Evolutionary conservation across 2,113 vertebrate genomes (phyloP).

Genomic region (Actenoides hombroni): DNA sequence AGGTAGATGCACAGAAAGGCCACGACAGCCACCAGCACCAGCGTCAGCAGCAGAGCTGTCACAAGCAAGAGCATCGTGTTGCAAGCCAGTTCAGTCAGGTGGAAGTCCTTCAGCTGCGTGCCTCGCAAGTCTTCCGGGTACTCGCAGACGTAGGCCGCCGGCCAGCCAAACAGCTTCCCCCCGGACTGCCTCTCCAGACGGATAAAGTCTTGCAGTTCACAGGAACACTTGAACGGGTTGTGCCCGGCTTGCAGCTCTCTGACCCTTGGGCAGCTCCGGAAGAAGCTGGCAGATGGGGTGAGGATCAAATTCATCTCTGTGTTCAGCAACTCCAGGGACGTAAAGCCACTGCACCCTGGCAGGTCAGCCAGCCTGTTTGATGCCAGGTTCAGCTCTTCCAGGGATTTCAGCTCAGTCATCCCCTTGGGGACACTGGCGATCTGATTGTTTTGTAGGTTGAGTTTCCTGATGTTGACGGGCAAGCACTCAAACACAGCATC

Average conservation of each 20-base stretch:
- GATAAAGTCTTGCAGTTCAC: slow-evolving; percentile 80
- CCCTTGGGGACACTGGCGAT: slow-evolving; percentile 71
- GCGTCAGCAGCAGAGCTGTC: slow-evolving; percentile 69
- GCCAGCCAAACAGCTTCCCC: slow-evolving; percentile 78
- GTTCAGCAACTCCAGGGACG: slow-evolving; percentile 70
- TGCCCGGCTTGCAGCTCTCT: slow-evolving; percentile 70
- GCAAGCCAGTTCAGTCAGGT: slow-evolving; percentile 77
- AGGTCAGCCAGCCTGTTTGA: slow-evolving; percentile 81
- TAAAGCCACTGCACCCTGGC: slow-evolving; percentile 74
- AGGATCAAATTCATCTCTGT: slow-evolving; percentile 77
- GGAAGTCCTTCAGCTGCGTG: slow-evolving; percentile 72
- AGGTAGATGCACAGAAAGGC: slow-evolving; percentile 75
- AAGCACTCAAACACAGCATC: slow-evolving; percentile 82
- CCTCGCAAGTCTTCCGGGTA: slow-evolving; percentile 76
- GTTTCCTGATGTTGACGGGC: slow-evolving; percentile 65
- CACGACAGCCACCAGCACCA: slow-evolving; percentile 42
- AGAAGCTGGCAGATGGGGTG: slow-evolving; percentile 63
- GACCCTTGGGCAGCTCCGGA: slow-evolving; percentile 75
- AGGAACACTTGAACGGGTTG: slow-evolving; percentile 87
- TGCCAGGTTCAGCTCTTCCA: slow-evolving; percentile 82
- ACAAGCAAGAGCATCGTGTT: slow-evolving; percentile 71
- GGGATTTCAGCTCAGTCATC: slow-evolving; percentile 56
- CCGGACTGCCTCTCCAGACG: neutral
- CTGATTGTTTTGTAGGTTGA: slow-evolving; percentile 82
- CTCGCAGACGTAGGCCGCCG: slow-evolving; percentile 77